These are phyloP conservation scores for Vanessa tameamea DNA, from an alignment of 1,140 invertebrate species.

Conservation along the genomic window DNA sequence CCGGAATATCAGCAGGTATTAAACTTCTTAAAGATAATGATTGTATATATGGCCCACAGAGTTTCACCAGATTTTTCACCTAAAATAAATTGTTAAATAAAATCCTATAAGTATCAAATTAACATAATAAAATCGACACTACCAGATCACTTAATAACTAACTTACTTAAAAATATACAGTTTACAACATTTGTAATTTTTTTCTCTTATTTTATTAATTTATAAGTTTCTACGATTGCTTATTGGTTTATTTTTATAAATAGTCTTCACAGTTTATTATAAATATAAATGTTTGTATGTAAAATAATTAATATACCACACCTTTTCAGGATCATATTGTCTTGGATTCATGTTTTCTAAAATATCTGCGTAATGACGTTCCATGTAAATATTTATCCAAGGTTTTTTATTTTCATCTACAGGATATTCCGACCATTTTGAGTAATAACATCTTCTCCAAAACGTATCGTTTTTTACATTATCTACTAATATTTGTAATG, in stretches of 20 bases:
- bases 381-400: slow-evolving; percentile 77
- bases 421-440: slow-evolving; percentile 66
- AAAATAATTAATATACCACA: slow-evolving; percentile 31
- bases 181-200: too few relatives aligned
- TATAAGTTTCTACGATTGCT: too few relatives aligned
- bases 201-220: too few relatives aligned
- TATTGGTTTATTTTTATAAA: too few relatives aligned
- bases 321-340: slow-evolving; percentile 78
- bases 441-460: slow-evolving; percentile 75
- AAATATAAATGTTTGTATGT: too few relatives aligned
- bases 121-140: too few relatives aligned
- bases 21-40: slow-evolving; percentile 64
- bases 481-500: slow-evolving; percentile 71
- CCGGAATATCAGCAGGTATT: slow-evolving; percentile 66
- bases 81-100: slow-evolving; percentile 31
- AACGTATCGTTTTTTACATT: slow-evolving; percentile 78
- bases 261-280: too few relatives aligned
- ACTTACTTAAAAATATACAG: too few relatives aligned
- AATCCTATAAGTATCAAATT: too few relatives aligned
- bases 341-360: slow-evolving; percentile 78
- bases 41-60: slow-evolving; percentile 75
- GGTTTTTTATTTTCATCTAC: slow-evolving; percentile 55
- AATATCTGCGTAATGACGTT: slow-evolving; percentile 72
- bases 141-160: too few relatives aligned
- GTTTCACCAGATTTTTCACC: slow-evolving; percentile 71